A percentile compares a stretch with the other conserved stretches of the same genome.
Evolutionary conservation across 2,888 invertebrate species (phyloP).

Genomic region (Pasiphila rectangulata): DNA sequence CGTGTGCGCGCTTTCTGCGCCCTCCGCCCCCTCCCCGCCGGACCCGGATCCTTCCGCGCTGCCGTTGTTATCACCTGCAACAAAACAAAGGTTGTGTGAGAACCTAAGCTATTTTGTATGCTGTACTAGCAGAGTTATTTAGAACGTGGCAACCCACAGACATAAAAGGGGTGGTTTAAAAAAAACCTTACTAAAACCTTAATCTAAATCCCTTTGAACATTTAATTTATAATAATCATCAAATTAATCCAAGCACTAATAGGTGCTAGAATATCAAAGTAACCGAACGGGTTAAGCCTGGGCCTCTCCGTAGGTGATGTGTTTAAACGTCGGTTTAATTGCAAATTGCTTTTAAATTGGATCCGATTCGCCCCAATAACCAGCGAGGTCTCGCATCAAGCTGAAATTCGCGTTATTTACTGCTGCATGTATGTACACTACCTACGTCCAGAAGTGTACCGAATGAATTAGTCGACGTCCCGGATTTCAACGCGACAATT

Average conservation of each 20-base stretch:
- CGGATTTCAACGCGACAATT: constrained; percentile 1
- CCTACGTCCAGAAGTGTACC: constrained; percentile 35
- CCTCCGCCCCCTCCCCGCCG: constrained; percentile 69
- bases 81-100: constrained; percentile 4
- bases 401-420: constrained; percentile 39
- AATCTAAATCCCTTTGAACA: no score
- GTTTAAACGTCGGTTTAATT: constrained; percentile 57
- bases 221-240: no score
- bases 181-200: no score
- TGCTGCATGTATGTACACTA: no score
- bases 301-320: constrained; percentile 30
- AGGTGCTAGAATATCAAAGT: background rate
- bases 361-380: constrained; percentile 62
- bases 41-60: constrained; percentile 73
- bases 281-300: constrained; percentile 3
- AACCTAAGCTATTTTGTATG: no score
- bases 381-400: constrained; percentile 34
- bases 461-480: constrained; percentile 34
- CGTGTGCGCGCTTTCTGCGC: constrained; percentile 82
- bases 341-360: constrained; percentile 63
- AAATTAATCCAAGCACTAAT: no score
- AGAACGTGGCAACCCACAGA: no score
- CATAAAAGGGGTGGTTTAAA: no score
- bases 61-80: constrained; percentile 81
- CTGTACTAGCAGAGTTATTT: no score